phyloP scores from a whole-genome alignment of 1,140 invertebrate genomes.

The Cyclargus thomasi region DNA sequence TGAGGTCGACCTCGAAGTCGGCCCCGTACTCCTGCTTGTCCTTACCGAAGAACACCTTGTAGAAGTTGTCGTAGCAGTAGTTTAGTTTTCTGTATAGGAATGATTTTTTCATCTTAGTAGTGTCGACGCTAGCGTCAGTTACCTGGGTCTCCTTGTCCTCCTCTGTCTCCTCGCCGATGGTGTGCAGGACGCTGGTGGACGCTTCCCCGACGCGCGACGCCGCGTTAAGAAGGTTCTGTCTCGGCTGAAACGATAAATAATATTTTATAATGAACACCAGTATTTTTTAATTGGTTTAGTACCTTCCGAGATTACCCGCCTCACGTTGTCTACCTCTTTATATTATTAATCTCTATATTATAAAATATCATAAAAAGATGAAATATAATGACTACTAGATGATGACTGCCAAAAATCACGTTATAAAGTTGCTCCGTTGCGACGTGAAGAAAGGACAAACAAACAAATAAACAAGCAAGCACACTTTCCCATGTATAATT shows the following conservation, averaged over 20 bases:
- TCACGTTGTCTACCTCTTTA: too few relatives aligned
- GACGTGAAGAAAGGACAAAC: too few relatives aligned
- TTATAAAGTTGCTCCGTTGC: too few relatives aligned
- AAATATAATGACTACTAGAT: too few relatives aligned
- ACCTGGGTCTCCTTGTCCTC: slow-evolving; percentile 84
- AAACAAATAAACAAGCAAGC: too few relatives aligned
- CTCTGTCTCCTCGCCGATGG: slow-evolving; percentile 93
- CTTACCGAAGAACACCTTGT: slow-evolving; percentile 61
- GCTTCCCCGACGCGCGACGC: slow-evolving; percentile 97
- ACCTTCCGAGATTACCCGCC: too few relatives aligned
- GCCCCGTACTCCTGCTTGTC: slow-evolving; percentile 41
- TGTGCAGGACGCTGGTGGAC: slow-evolving; percentile 93
- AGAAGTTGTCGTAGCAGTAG: slow-evolving; percentile 71
- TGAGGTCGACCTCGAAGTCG: slow-evolving; percentile 39
- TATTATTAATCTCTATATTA: too few relatives aligned
- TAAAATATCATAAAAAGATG: too few relatives aligned
- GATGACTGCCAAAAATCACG: too few relatives aligned
- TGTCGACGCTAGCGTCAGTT: slow-evolving; percentile 38
- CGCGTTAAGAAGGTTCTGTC: slow-evolving; percentile 94
- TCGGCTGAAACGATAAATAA: slow-evolving; percentile 77
- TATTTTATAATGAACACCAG: too few relatives aligned
- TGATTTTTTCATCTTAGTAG: slow-evolving; percentile 49
- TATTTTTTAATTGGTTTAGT: too few relatives aligned
- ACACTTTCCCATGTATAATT: too few relatives aligned
- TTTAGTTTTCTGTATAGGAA: slow-evolving; percentile 65